Evolutionary conservation across 2,888 invertebrate genomes (phyloP).

Genomic region (Apodemia zela): DNA sequence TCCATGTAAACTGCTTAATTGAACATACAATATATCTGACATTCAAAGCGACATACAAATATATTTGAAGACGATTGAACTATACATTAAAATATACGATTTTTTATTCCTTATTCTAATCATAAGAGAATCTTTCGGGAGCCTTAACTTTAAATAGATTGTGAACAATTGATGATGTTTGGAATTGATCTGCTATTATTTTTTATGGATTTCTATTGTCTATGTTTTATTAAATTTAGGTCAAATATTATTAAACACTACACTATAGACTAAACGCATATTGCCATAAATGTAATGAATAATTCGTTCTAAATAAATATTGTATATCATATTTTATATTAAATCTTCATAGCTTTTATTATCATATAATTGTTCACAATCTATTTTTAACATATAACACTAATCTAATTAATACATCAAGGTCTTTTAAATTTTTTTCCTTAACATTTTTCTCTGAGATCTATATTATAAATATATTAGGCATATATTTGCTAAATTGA

Average conservation of each 20-base stretch:
- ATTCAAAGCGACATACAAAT: slow-evolving; percentile 75
- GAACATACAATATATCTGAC: slow-evolving; percentile 40
- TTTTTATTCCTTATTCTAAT: slow-evolving; percentile 68
- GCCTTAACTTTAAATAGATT: slow-evolving; percentile 37
- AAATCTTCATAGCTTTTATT: background rate
- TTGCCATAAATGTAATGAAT: background rate
- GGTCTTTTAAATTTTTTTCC: slow-evolving; percentile 32
- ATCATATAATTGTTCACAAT: slow-evolving; percentile 34
- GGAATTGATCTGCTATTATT: background rate
- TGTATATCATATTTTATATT: background rate
- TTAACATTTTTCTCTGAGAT: slow-evolving; percentile 31
- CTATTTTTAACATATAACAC: slow-evolving; percentile 32
- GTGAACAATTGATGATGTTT: slow-evolving; percentile 37
- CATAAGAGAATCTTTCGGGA: slow-evolving; percentile 72
- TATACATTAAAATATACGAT: slow-evolving; percentile 65
- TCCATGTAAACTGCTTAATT: slow-evolving; percentile 1
- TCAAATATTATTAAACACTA: background rate
- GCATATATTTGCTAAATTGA: slow-evolving; percentile 27
- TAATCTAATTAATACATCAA: slow-evolving; percentile 38
- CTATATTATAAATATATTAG: slow-evolving; percentile 36
- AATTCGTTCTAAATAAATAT: background rate
- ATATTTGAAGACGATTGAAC: slow-evolving; percentile 55
- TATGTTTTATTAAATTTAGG: background rate
- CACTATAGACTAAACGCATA: background rate
- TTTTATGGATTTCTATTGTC: background rate